Evolutionary conservation across 2,113 vertebrate species (phyloP).

Genomic region (Tichodroma muraria): DNA sequence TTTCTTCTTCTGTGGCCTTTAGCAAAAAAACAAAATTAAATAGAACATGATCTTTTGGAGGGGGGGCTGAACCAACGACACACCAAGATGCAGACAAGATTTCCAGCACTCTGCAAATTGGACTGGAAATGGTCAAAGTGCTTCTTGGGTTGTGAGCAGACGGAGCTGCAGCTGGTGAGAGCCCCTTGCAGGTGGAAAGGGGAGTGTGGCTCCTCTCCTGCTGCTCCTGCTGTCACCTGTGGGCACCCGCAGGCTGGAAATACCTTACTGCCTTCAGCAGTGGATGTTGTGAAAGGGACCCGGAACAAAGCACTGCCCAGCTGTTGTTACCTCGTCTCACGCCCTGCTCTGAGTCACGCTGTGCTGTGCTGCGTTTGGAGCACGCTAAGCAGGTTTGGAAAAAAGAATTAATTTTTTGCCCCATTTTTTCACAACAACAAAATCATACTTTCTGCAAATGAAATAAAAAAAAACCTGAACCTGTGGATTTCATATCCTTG

Average conservation of each 20-base stretch:
- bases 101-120: background rate
- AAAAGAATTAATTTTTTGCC: background rate
- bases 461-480: background rate
- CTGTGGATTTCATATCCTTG: background rate
- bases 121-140: background rate
- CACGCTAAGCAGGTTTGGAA: background rate
- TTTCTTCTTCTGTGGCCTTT: background rate
- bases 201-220: background rate
- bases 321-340: background rate
- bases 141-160: background rate
- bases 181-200: background rate
- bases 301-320: background rate
- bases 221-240: background rate
- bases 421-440: background rate
- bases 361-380: background rate
- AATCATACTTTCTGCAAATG: background rate
- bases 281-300: background rate
- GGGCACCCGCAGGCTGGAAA: background rate
- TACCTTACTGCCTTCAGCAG: background rate
- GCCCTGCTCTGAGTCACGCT: background rate
- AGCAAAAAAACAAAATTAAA: background rate
- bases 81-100: background rate
- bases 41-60: accelerated
- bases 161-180: accelerated
- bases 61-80: background rate